Evolutionary conservation across 2,113 vertebrate genomes (phyloP).

Genomic region (Vanacampus margaritifer): DNA sequence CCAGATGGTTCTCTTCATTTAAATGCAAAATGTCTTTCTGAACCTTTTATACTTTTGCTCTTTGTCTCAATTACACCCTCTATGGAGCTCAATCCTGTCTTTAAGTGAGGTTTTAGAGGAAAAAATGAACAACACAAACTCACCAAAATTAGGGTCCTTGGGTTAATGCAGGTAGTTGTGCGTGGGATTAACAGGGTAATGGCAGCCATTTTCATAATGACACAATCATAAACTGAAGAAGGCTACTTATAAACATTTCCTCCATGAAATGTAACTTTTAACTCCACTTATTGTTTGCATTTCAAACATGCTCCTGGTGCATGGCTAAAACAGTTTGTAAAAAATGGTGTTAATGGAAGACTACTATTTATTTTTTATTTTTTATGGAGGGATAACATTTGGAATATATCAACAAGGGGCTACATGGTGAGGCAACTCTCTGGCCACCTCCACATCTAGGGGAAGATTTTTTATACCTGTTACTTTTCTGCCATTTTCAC

Average conservation of each 20-base stretch:
- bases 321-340: not conserved
- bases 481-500: too few relatives aligned
- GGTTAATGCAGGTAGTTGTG: not conserved
- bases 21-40: constrained; percentile 34
- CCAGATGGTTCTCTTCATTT: constrained; percentile 62
- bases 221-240: not conserved
- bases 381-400: constrained; percentile 36
- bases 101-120: constrained; percentile 24
- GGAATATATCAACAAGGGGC: constrained; percentile 9
- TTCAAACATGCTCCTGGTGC: not conserved
- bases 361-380: not conserved
- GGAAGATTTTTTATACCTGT: too few relatives aligned
- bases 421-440: too few relatives aligned
- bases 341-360: not conserved
- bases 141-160: constrained; percentile 30
- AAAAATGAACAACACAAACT: constrained; percentile 40
- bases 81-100: constrained; percentile 15
- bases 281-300: not conserved
- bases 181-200: not conserved
- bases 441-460: too few relatives aligned
- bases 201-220: not conserved
- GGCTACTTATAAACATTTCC: not conserved
- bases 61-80: constrained; percentile 17
- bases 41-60: constrained; percentile 25
- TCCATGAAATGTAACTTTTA: not conserved